Conservation (phyloP, 2,113 vertebrate genomes). For the Donacobius atricapilla region DNA sequence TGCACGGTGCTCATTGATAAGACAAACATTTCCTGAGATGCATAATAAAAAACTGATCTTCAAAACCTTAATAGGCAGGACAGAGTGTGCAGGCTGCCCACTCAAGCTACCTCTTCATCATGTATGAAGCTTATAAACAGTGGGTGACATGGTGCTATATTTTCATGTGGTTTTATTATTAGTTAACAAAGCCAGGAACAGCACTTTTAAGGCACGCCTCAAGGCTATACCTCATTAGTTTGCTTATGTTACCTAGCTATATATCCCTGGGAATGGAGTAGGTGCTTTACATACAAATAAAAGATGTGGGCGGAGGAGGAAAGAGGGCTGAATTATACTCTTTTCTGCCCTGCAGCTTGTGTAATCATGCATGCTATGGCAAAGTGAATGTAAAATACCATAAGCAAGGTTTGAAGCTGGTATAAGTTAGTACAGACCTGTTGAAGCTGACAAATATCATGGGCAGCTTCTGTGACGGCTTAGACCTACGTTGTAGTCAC, state of each 20-base stretch:
- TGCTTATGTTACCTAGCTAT: not conserved
- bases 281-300: constrained; percentile 8
- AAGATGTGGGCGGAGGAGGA: not conserved
- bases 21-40: not conserved
- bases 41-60: not conserved
- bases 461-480: not conserved
- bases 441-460: not conserved
- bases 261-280: not conserved
- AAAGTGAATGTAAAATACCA: constrained; percentile 17
- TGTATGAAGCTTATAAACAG: not conserved
- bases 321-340: constrained; percentile 3
- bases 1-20: not conserved
- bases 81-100: not conserved
- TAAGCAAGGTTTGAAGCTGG: not conserved
- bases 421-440: not conserved
- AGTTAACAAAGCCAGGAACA: not conserved
- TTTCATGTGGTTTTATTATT: not conserved
- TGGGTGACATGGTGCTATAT: not conserved
- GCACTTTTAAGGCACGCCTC: not conserved
- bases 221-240: not conserved
- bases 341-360: constrained; percentile 12
- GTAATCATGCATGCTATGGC: not conserved
- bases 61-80: not conserved
- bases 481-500: not conserved
- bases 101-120: not conserved